Conservation (phyloP, 2,888 invertebrate genomes). For the Anorthoa munda region DNA sequence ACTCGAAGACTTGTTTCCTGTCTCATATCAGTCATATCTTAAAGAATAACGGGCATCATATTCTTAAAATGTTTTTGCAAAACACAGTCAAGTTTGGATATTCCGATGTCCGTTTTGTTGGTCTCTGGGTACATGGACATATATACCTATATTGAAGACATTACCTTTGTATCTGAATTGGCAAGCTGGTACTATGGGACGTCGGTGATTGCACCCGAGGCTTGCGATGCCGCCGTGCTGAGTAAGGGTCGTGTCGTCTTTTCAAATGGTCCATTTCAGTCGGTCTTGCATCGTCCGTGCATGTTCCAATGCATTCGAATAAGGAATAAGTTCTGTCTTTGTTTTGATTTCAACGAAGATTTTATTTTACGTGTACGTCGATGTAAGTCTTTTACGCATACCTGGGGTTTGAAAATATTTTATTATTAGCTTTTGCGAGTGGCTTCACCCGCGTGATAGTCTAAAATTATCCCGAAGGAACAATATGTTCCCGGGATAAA, state of each 20-base stretch:
- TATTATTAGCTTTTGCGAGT: neutral
- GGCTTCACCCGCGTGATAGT: too few species aligned
- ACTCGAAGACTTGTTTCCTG: neutral
- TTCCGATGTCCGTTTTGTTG: slow-evolving; percentile 10
- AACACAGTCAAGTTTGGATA: slow-evolving; percentile 24
- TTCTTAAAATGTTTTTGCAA: slow-evolving; percentile 28
- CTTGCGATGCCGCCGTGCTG: slow-evolving; percentile 62
- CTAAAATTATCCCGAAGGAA: too few species aligned
- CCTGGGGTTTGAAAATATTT: slow-evolving; percentile 2
- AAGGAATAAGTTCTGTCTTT: slow-evolving; percentile 38
- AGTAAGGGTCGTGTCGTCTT: slow-evolving; percentile 64
- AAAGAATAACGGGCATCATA: slow-evolving; percentile 12
- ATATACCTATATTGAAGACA: slow-evolving; percentile 36
- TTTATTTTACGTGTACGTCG: slow-evolving; percentile 15
- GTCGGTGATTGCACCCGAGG: slow-evolving; percentile 70
- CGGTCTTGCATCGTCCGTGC: slow-evolving; percentile 46
- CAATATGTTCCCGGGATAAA: too few species aligned
- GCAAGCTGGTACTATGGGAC: slow-evolving; percentile 61
- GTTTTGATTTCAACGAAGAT: slow-evolving; percentile 40
- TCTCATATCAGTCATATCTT: slow-evolving; percentile 9
- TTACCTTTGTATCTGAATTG: slow-evolving; percentile 63
- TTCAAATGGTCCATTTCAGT: slow-evolving; percentile 67
- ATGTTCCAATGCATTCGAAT: slow-evolving; percentile 52
- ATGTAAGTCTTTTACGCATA: slow-evolving; percentile 1
- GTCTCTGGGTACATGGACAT: slow-evolving; percentile 32